These are phyloP conservation scores for Zele albiditarsus DNA, from an alignment of 2,888 invertebrate species.

Conservation along the genomic window DNA sequence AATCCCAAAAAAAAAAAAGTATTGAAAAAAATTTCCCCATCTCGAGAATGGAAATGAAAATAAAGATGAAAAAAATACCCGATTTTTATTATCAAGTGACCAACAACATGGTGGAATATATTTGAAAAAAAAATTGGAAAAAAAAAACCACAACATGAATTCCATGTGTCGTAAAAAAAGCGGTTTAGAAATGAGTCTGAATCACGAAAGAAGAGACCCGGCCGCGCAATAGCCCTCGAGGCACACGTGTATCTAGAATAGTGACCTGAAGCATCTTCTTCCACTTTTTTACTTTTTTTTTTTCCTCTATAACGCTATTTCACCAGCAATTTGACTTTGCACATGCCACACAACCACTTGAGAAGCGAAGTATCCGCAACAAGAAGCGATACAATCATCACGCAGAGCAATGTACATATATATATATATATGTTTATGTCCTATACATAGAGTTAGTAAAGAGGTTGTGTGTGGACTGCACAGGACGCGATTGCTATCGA, in stretches of 20 bases:
- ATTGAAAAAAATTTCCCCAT: background rate
- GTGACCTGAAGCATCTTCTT: conserved; percentile 4
- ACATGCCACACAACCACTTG: conserved; percentile 9
- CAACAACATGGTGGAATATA: background rate
- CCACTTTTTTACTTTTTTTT: background rate
- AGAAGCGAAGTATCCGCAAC: background rate
- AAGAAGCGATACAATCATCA: conserved; percentile 12
- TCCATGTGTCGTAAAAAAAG: background rate
- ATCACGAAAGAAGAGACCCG: conserved; percentile 13
- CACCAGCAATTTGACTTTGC: conserved; percentile 2
- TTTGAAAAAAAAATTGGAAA: background rate
- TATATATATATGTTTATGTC: background rate
- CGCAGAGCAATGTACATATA: background rate
- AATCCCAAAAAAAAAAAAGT: background rate
- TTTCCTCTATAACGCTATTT: background rate
- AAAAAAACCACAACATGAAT: background rate
- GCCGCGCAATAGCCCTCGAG: conserved; percentile 3
- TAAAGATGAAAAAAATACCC: background rate
- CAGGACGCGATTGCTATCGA: conserved; percentile 13
- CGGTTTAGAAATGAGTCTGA: conserved; percentile 22
- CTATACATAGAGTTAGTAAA: background rate
- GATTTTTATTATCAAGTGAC: background rate
- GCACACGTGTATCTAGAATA: background rate
- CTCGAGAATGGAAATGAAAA: background rate
- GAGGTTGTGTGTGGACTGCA: conserved; percentile 5